These are phyloP conservation scores for Cheiracanthium punctorium DNA, from an alignment of 2,888 invertebrate species.

Conservation along the genomic window DNA sequence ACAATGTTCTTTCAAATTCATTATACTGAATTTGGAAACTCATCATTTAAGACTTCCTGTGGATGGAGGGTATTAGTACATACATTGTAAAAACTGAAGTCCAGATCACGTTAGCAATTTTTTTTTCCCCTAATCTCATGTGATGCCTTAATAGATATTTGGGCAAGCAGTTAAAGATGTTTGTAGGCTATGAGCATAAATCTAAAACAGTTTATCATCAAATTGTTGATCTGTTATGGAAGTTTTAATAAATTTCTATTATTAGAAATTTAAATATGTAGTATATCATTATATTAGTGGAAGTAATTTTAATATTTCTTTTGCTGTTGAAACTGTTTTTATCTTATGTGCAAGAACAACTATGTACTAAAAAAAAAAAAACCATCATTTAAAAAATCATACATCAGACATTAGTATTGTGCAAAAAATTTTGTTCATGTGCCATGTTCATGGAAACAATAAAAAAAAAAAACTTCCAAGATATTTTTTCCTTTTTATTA, in stretches of 20 bases:
- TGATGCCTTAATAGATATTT: neutral
- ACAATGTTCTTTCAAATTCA: no score
- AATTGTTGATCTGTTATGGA: constrained; percentile 20
- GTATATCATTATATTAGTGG: neutral
- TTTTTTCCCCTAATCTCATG: neutral
- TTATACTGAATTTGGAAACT: neutral
- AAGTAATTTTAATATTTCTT: neutral
- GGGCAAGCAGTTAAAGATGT: neutral
- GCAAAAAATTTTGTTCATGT: constrained; percentile 3
- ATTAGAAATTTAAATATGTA: neutral
- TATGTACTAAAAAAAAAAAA: neutral
- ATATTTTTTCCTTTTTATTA: no score
- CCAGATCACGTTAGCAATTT: neutral
- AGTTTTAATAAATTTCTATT: neutral
- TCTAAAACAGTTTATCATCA: constrained; percentile 4
- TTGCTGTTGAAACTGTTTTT: neutral
- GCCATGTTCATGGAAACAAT: constrained; percentile 18
- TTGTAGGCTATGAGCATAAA: neutral
- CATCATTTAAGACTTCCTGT: neutral
- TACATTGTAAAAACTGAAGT: neutral
- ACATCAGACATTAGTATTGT: constrained; percentile 29
- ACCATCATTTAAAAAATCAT: neutral
- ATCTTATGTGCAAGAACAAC: neutral
- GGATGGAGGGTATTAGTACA: neutral
- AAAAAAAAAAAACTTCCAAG: constrained; percentile 7